These are phyloP conservation scores for Trichosurus vulpecula DNA, from an alignment of 2,797 vertebrate species.

Conservation along the genomic window DNA sequence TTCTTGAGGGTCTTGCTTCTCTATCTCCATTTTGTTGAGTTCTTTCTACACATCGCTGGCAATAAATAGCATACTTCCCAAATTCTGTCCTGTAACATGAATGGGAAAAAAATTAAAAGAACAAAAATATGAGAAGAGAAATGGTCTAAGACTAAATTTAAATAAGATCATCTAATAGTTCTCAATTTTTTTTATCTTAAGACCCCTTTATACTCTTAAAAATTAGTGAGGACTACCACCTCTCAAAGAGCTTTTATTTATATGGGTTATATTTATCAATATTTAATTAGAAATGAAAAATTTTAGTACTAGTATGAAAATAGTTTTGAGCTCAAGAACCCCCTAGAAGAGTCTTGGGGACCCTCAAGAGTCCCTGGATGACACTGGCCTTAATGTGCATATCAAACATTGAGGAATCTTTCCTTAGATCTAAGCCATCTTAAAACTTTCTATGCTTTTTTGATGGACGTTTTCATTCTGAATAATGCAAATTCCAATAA, in stretches of 20 bases:
- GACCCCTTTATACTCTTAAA: background rate
- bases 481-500: conserved; percentile 15
- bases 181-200: background rate
- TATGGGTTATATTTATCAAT: background rate
- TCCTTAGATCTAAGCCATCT: conserved; percentile 3
- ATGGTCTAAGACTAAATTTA: conserved; percentile 62
- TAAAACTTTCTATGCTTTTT: background rate
- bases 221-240: background rate
- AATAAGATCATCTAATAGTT: background rate
- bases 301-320: background rate
- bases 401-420: conserved; percentile 41
- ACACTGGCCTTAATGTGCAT: background rate
- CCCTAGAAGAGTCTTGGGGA: background rate
- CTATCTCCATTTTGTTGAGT: conserved; percentile 95
- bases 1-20: conserved; percentile 94
- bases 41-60: conserved; percentile 95
- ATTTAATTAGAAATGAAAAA: background rate
- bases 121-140: conserved; percentile 70
- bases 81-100: conserved; percentile 91
- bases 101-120: background rate
- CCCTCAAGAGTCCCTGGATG: background rate
- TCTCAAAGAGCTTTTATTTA: background rate
- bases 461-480: conserved; percentile 22
- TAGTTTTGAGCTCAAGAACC: background rate
- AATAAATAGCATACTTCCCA: conserved; percentile 98